Evolutionary conservation across 1,140 invertebrate species (phyloP).

Genomic region (Pogonognathellus flavescens): DNA sequence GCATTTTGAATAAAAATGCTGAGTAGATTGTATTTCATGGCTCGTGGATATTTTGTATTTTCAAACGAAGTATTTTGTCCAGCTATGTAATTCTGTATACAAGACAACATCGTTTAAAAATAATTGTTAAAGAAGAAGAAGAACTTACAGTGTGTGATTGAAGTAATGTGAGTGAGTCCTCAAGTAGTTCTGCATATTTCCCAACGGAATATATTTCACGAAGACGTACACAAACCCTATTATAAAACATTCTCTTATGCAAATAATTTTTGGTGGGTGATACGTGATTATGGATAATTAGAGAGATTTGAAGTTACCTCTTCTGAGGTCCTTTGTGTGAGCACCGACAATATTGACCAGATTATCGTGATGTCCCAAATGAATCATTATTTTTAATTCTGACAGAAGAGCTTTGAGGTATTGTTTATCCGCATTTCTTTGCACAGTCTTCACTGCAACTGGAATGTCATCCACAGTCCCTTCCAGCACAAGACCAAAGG

Average conservation of each 20-base stretch:
- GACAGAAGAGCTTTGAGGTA: constrained; percentile 24
- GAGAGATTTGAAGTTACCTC: background rate
- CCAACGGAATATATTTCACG: constrained; percentile 28
- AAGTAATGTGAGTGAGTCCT: background rate
- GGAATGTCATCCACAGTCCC: background rate
- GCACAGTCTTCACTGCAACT: background rate
- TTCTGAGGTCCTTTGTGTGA: background rate
- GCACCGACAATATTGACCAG: background rate
- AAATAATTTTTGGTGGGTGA: too few relatives aligned
- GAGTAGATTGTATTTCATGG: too few relatives aligned
- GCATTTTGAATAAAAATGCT: too few relatives aligned
- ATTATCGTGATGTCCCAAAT: constrained; percentile 10
- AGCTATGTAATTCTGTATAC: too few relatives aligned
- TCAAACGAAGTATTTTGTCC: too few relatives aligned
- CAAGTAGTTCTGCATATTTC: constrained; percentile 34
- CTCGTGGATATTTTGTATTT: too few relatives aligned
- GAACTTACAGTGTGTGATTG: too few relatives aligned
- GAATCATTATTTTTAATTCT: constrained; percentile 32
- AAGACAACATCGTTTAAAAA: too few relatives aligned
- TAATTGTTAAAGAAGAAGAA: too few relatives aligned
- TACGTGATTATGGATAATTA: too few relatives aligned
- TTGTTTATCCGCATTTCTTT: constrained; percentile 1
- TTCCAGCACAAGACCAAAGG: background rate
- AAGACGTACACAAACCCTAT: constrained; percentile 38
- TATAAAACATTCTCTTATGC: background rate